A percentile compares a stretch with the other conserved stretches of the same genome.
Conservation (phyloP, 92 coral and sea anemone species). For the Zoanthus gigantus region DNA sequence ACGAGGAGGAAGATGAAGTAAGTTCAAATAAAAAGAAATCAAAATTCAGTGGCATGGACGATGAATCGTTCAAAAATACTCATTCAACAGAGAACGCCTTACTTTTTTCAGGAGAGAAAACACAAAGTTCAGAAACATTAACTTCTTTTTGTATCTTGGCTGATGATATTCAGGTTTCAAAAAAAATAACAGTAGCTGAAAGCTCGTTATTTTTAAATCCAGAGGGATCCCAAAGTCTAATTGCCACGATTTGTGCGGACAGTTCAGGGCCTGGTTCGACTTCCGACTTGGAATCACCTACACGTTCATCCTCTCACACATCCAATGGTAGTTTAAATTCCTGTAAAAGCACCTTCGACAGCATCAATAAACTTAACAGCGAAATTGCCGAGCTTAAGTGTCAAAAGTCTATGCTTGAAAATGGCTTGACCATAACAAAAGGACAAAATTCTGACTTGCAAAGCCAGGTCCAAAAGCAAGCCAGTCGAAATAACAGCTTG, state of each 20-base stretch:
- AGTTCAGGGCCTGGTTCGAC: slow-evolving; percentile 27
- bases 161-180: background rate
- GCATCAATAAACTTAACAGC: slow-evolving; percentile 76
- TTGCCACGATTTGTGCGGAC: slow-evolving; percentile 24
- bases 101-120: background rate
- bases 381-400: slow-evolving; percentile 89
- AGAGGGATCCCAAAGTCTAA: slow-evolving; percentile 24
- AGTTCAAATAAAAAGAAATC: background rate
- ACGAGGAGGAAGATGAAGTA: slow-evolving; percentile 55
- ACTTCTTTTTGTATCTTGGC: background rate
- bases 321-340: slow-evolving; percentile 69
- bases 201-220: slow-evolving; percentile 9
- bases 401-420: slow-evolving; percentile 76
- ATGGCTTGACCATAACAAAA: slow-evolving; percentile 77
- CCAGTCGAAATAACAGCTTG: slow-evolving; percentile 78
- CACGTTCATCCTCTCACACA: slow-evolving; percentile 69
- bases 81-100: slow-evolving; percentile 21
- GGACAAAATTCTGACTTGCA: slow-evolving; percentile 82
- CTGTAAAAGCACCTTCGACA: slow-evolving; percentile 54
- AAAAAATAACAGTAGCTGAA: slow-evolving; percentile 5
- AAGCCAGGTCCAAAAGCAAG: slow-evolving; percentile 78
- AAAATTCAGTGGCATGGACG: background rate
- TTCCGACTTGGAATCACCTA: slow-evolving; percentile 40
- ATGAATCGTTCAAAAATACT: background rate
- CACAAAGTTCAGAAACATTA: background rate